Evolutionary conservation across 2,888 invertebrate genomes (phyloP).

Genomic region (Pristionchus japonicus): DNA sequence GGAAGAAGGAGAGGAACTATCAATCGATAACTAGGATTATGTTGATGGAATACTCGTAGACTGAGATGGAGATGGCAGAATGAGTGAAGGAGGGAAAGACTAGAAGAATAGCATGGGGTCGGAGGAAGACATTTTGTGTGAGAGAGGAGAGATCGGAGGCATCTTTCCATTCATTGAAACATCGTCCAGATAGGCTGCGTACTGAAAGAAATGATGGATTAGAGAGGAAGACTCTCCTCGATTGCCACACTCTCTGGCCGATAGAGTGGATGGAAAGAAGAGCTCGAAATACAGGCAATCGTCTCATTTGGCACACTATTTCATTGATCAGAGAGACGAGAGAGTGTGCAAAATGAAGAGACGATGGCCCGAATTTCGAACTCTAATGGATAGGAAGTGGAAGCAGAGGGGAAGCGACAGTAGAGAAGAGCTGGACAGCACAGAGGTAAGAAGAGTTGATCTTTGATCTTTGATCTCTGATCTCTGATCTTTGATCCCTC

Average conservation of each 20-base stretch:
- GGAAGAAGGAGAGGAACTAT: neutral
- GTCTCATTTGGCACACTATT: too few species aligned
- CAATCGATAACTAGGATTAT: constrained; percentile 21
- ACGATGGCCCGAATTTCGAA: too few species aligned
- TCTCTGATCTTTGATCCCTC: constrained; percentile 18
- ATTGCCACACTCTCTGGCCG: neutral
- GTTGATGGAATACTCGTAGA: neutral
- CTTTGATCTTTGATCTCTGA: constrained; percentile 26
- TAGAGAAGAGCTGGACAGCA: neutral
- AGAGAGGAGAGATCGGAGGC: constrained; percentile 61
- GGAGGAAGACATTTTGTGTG: constrained; percentile 65
- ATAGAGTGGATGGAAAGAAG: neutral
- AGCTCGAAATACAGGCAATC: too few species aligned
- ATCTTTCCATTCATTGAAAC: constrained; percentile 56
- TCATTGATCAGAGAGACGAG: too few species aligned
- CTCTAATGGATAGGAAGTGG: neutral
- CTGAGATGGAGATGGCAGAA: neutral
- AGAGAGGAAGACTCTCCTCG: neutral
- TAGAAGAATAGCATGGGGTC: constrained; percentile 69
- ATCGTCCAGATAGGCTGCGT: constrained; percentile 70
- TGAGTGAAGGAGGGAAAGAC: neutral
- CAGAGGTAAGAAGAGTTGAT: neutral
- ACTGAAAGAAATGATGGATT: constrained; percentile 55
- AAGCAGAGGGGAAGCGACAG: neutral
- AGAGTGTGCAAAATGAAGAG: too few species aligned